Conservation (phyloP, 2,113 vertebrate species). For the Channa maculata region DNA sequence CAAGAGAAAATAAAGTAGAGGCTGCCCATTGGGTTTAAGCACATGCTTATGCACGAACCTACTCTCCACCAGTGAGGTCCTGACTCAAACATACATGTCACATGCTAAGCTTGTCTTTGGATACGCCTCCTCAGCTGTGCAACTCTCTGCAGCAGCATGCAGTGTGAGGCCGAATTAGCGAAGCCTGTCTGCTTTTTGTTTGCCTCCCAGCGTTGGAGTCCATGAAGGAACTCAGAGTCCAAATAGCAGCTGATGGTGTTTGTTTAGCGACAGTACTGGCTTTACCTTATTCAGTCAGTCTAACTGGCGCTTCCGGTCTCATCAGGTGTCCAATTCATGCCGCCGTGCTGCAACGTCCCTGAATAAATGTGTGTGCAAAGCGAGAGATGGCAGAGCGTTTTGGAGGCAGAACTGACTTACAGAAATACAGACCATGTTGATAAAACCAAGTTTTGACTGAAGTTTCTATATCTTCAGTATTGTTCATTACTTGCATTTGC, state of each 20-base stretch:
- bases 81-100: conserved; percentile 70
- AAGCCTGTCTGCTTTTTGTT: conserved; percentile 63
- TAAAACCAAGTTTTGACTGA: conserved; percentile 37
- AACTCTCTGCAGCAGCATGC: conserved; percentile 42
- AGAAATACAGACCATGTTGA: not conserved
- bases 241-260: conserved; percentile 69
- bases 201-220: conserved; percentile 63
- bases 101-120: conserved; percentile 70
- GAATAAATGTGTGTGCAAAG: conserved; percentile 43
- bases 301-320: conserved; percentile 36
- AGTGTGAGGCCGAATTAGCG: conserved; percentile 28
- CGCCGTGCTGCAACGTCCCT: conserved; percentile 24
- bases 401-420: conserved; percentile 11
- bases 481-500: conserved; percentile 57
- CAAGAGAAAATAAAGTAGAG: conserved; percentile 36
- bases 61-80: conserved; percentile 63
- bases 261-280: conserved; percentile 62
- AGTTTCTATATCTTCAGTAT: conserved; percentile 31
- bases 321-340: conserved; percentile 48
- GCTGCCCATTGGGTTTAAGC: conserved; percentile 51
- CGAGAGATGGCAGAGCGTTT: not conserved
- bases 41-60: conserved; percentile 73
- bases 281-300: conserved; percentile 56
- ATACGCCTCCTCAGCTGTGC: conserved; percentile 59
- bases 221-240: conserved; percentile 67